Conservation (phyloP, 2,113 vertebrate genomes). For the Hystrix brachyura region DNA sequence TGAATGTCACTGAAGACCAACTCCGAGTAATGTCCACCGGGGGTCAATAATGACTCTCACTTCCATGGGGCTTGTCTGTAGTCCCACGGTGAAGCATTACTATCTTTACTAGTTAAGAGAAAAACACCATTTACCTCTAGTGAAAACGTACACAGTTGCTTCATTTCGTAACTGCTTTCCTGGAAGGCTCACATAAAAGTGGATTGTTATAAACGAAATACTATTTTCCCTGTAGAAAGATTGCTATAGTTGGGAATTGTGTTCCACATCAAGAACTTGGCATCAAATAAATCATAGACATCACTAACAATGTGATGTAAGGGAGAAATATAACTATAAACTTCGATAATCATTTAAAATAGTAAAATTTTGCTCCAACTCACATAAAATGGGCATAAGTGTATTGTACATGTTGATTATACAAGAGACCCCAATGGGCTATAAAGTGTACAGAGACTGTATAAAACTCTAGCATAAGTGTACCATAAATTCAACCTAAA, state of each 20-base stretch:
- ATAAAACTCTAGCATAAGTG: conserved; percentile 66
- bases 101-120: not conserved
- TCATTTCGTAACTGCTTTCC: not conserved
- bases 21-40: not conserved
- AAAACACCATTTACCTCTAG: not conserved
- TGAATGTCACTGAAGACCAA: not conserved
- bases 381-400: conserved; percentile 70
- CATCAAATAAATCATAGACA: conserved; percentile 62
- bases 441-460: conserved; percentile 54
- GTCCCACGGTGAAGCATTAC: not conserved
- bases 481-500: conserved; percentile 68
- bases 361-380: conserved; percentile 64
- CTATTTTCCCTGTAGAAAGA: conserved; percentile 42
- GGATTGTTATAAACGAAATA: not conserved
- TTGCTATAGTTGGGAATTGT: conserved; percentile 25
- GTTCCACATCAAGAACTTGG: conserved; percentile 48
- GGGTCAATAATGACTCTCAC: not conserved
- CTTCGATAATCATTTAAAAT: conserved; percentile 70
- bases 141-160: not conserved
- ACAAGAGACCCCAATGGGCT: conserved; percentile 59
- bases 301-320: conserved; percentile 51
- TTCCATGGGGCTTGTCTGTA: not conserved
- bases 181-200: conserved; percentile 41
- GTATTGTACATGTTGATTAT: conserved; percentile 61
- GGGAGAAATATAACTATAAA: conserved; percentile 55